Conservation (phyloP, 2,888 invertebrate genomes). For the Kuschelorhynchus macadamiae region DNA sequence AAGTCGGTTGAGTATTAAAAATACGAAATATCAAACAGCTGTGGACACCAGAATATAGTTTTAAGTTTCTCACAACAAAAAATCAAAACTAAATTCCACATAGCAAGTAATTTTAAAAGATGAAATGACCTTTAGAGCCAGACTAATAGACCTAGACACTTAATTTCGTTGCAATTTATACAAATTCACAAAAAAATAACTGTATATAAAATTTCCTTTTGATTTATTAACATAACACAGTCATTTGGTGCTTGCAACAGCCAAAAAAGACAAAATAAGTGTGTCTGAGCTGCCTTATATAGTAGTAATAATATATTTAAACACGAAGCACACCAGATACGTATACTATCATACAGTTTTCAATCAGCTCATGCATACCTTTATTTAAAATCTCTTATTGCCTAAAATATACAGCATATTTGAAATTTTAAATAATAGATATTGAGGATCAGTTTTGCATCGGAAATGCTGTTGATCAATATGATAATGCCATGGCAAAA, state of each 20-base stretch:
- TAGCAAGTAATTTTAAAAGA: constrained; percentile 42
- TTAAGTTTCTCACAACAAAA: constrained; percentile 30
- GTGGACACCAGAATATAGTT: constrained; percentile 49
- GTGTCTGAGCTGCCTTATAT: constrained; percentile 36
- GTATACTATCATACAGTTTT: constrained; percentile 24
- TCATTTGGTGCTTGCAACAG: constrained; percentile 42
- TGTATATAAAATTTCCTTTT: constrained; percentile 48
- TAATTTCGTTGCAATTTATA: constrained; percentile 49
- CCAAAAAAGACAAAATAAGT: constrained; percentile 37
- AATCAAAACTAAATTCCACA: constrained; percentile 40
- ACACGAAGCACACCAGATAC: constrained; percentile 26
- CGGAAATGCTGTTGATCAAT: no score
- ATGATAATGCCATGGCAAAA: no score
- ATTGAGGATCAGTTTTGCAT: no score
- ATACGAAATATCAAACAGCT: constrained; percentile 65
- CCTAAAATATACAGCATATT: no score
- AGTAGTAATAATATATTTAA: constrained; percentile 19
- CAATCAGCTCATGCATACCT: no score
- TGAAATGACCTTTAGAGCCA: constrained; percentile 50
- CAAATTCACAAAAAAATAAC: constrained; percentile 40
- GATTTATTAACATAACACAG: constrained; percentile 37
- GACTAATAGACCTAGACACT: constrained; percentile 29
- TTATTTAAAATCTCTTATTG: no score
- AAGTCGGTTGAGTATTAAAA: constrained; percentile 58
- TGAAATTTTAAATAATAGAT: no score